Evolutionary conservation across 2,113 vertebrate species (phyloP), one percentile per base, ranked within the genome.

Genomic region (Elephantulus edwardii): DNA sequence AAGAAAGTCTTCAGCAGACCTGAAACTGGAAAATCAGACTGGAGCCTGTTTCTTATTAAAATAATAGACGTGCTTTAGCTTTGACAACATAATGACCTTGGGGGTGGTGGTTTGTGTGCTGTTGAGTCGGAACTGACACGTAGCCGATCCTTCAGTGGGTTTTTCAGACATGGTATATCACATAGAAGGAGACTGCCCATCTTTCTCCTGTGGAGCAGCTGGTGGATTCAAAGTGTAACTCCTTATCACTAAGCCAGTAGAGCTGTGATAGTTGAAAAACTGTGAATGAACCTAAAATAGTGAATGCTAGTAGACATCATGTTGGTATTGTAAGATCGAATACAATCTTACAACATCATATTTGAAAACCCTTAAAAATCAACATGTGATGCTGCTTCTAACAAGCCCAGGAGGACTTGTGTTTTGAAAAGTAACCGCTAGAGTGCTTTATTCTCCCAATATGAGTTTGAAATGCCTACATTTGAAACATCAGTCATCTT

Each of bases 251-350:
- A n/a, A n/a, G n/a, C n/a, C n/a, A n/a, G n/a, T n/a, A n/a, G n/a
- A n/a, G n/a, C n/a, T n/a, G n/a, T 68, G 84, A 16, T 77, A 70
- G 54, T 86, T 91, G 78, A 17, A 64, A 86, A 66, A 86, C n/a
- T 80, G 28, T 24, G 12, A 89, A 42, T 68, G 46, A 95, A 24
- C n/a, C 50, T 78, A 60, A 79, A 76, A 35, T 11, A 30, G 19
- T 79, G 16, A 16, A 26, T 30, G 8, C 74, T 88, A 79, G 76
- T 88, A 50, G 38, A 10, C 38, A n/a, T 70, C 13, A 30, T 75
- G 70, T 91, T 75, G 8, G 42, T 74, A 52, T 40, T 90, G n/a
- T n/a, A n/a, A n/a, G n/a, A n/a, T n/a, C n/a, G n/a, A 88, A 93
- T 91, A n/a, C 8, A 8, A 22, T 42, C n/a, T 78, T 68, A 5